Percentiles rank a stretch among this genome's conserved stretches.
These are phyloP conservation scores for Troides oblongomaculatus DNA, from an alignment of 2,888 invertebrate species.

Conservation along the genomic window DNA sequence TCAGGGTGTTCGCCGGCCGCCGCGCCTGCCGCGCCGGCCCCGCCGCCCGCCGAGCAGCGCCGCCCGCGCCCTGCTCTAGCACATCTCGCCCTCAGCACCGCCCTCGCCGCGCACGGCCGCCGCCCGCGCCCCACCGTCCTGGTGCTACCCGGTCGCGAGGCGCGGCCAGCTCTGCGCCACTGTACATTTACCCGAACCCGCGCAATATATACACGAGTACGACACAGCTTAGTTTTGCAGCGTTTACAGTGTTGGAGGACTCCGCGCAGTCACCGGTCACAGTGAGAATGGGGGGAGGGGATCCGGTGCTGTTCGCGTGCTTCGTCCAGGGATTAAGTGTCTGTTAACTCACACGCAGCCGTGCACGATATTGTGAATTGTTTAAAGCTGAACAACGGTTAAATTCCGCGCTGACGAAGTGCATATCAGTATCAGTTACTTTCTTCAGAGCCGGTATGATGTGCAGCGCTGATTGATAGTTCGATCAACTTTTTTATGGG, in stretches of 20 bases:
- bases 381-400: too few species aligned
- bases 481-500: too few species aligned
- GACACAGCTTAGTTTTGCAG: slow-evolving; percentile 18
- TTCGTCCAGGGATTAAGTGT: too few species aligned
- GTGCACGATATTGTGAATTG: too few species aligned
- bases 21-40: slow-evolving; percentile 41
- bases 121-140: slow-evolving; percentile 30
- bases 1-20: slow-evolving; percentile 41
- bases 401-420: too few species aligned
- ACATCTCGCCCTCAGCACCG: slow-evolving; percentile 25
- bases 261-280: background rate
- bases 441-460: too few species aligned
- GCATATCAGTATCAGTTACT: too few species aligned
- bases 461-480: too few species aligned
- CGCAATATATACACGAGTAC: background rate
- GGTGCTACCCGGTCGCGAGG: slow-evolving; percentile 16
- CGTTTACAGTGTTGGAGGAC: background rate
- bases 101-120: slow-evolving; percentile 31
- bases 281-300: background rate
- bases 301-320: too few species aligned
- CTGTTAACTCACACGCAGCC: too few species aligned
- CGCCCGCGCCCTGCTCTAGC: slow-evolving; percentile 46
- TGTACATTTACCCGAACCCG: background rate
- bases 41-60: slow-evolving; percentile 43
- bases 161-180: slow-evolving; percentile 23